These are phyloP conservation scores for Drosophila sechellia DNA, from an alignment of 1,140 invertebrate species.

Conservation along the genomic window DNA sequence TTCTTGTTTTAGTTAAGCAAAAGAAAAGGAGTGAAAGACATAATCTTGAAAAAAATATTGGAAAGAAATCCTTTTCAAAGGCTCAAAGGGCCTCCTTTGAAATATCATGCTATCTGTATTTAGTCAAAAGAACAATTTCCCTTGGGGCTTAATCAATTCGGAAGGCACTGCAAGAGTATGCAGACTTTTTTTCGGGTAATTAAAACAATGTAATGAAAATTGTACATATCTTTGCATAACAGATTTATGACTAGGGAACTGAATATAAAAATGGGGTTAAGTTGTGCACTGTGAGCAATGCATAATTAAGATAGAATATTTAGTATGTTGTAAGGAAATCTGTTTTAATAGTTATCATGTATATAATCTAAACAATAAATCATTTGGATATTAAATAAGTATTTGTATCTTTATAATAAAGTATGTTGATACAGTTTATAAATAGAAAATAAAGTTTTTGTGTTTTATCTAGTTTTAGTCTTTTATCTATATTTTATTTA, in stretches of 20 bases:
- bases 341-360: too few species aligned
- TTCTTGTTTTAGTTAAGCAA: constrained; percentile 4
- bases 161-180: background rate
- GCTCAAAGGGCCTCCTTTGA: constrained; percentile 19
- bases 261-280: background rate
- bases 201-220: background rate
- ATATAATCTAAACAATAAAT: too few species aligned
- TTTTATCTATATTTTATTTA: too few species aligned
- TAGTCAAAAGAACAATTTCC: constrained; percentile 41
- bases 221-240: background rate
- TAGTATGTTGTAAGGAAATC: too few species aligned
- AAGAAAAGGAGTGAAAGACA: constrained; percentile 11
- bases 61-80: constrained; percentile 28
- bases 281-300: background rate
- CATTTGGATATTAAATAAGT: too few species aligned
- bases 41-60: constrained; percentile 37
- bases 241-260: background rate
- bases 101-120: constrained; percentile 41
- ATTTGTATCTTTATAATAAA: too few species aligned
- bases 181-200: background rate
- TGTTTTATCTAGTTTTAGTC: too few species aligned
- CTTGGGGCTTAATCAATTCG: constrained; percentile 38
- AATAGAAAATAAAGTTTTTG: too few species aligned
- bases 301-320: too few species aligned
- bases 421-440: too few species aligned